Evolutionary conservation across 2,888 invertebrate species (phyloP).

Genomic region (Listrodromus nycthemerus): DNA sequence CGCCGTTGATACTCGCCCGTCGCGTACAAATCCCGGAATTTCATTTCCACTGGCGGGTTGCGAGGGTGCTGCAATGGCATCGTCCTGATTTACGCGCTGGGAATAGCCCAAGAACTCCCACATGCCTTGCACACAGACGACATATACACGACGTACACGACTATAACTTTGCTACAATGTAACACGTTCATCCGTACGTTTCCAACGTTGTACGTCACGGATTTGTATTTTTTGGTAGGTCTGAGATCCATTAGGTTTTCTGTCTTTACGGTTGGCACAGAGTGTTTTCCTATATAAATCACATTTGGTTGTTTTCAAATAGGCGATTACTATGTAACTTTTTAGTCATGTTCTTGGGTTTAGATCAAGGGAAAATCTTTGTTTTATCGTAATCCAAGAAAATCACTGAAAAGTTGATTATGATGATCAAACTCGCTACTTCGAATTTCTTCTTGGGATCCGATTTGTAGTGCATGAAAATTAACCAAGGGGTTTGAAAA

Average conservation of each 20-base stretch:
- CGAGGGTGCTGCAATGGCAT: slow-evolving; percentile 46
- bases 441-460: background rate
- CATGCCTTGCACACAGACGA: slow-evolving; percentile 14
- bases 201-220: slow-evolving; percentile 4
- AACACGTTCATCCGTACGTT: slow-evolving; percentile 23
- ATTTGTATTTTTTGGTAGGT: slow-evolving; percentile 16
- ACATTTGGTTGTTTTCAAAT: background rate
- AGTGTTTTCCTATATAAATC: background rate
- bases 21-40: slow-evolving; percentile 58
- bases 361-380: background rate
- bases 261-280: background rate
- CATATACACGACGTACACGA: background rate
- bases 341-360: background rate
- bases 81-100: slow-evolving; percentile 53
- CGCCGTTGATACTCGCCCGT: slow-evolving; percentile 60
- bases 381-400: too few species aligned
- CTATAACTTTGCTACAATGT: slow-evolving; percentile 13
- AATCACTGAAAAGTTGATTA: too few species aligned
- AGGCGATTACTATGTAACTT: background rate
- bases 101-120: slow-evolving; percentile 19
- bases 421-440: background rate
- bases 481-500: background rate
- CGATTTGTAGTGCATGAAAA: background rate
- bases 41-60: slow-evolving; percentile 54
- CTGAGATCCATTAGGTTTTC: slow-evolving; percentile 5